phyloP scores from a whole-genome alignment of 2,797 vertebrate genomes.

The Australoheros facetus region DNA sequence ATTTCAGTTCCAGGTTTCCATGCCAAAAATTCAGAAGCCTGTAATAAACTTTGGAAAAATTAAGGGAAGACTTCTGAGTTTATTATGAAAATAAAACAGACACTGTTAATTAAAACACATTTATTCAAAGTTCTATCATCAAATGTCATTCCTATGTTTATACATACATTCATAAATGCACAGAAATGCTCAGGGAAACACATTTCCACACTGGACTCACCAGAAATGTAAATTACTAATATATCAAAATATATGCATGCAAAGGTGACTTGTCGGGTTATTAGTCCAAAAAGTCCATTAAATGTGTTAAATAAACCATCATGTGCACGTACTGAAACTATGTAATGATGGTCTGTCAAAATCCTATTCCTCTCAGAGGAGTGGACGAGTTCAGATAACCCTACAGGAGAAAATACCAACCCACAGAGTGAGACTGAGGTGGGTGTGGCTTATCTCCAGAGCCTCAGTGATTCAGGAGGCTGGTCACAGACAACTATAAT shows the following conservation, averaged over 20 bases:
- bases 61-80: neutral
- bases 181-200: neutral
- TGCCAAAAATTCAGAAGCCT: neutral
- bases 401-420: slow-evolving; percentile 1
- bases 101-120: neutral
- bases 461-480: slow-evolving; percentile 50
- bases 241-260: neutral
- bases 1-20: neutral
- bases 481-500: slow-evolving; percentile 63
- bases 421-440: slow-evolving; percentile 15
- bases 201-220: no score
- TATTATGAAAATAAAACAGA: neutral
- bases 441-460: slow-evolving; percentile 47
- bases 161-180: neutral
- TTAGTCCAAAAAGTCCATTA: neutral
- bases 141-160: neutral
- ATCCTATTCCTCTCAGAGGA: slow-evolving; percentile 1
- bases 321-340: neutral
- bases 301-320: neutral
- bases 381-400: neutral
- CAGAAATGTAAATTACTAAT: neutral
- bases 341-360: slow-evolving; percentile 8
- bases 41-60: neutral
- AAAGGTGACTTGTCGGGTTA: neutral
- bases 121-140: neutral